A percentile compares a stretch with the other conserved stretches of the same genome.
These are phyloP conservation scores for Conomelus anceps DNA, from an alignment of 2,888 invertebrate species.

Conservation along the genomic window DNA sequence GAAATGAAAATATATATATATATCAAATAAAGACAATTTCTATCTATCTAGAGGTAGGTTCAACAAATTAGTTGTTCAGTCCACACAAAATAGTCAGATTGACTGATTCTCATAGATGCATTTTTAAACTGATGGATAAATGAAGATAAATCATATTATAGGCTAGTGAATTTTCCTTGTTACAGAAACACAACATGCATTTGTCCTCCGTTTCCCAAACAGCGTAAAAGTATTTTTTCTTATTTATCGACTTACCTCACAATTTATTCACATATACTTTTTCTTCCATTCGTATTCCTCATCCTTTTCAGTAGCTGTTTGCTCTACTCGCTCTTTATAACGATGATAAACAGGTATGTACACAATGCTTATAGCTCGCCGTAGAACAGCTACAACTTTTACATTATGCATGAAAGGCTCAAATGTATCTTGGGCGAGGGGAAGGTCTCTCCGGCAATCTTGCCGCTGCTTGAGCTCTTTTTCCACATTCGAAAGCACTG, in stretches of 20 bases:
- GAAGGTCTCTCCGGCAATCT: neutral
- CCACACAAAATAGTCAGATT: no score
- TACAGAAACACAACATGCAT: no score
- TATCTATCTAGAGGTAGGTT: no score
- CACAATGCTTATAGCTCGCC: neutral
- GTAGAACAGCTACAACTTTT: neutral
- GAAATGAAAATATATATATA: no score
- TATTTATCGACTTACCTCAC: neutral
- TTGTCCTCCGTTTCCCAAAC: neutral
- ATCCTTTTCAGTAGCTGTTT: neutral
- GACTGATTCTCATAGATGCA: no score
- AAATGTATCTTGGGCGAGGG: neutral
- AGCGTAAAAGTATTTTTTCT: neutral
- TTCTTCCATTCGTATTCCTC: neutral
- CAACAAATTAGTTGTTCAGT: no score
- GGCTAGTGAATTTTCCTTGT: no score
- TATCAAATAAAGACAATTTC: no score
- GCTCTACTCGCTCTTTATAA: neutral
- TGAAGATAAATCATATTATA: no score
- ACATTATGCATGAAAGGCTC: neutral
- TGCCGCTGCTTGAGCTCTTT: neutral
- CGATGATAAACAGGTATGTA: neutral
- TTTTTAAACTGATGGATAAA: no score
- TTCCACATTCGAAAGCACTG: neutral
- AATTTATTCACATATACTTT: neutral